phyloP scores from a whole-genome alignment of 2,113 vertebrate species.

The Saguinus imperator region DNA sequence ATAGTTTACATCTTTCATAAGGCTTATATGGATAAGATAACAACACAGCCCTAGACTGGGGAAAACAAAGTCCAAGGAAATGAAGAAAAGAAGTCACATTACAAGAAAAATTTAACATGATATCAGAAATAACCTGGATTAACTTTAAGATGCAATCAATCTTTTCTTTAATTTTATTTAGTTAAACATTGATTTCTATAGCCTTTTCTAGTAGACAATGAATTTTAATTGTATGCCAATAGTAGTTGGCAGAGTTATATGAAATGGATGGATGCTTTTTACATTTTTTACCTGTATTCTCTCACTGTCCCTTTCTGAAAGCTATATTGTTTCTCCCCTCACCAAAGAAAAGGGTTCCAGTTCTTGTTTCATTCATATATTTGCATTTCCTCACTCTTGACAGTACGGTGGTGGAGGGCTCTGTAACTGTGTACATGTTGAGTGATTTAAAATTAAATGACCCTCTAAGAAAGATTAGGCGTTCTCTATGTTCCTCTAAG shows the following conservation, averaged over 20 bases:
- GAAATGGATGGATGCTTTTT: neutral
- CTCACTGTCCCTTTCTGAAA: neutral
- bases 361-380: neutral
- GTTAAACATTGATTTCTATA: conserved; percentile 49
- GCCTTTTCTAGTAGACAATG: conserved; percentile 34
- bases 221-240: conserved; percentile 54
- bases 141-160: neutral
- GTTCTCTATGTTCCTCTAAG: neutral
- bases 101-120: neutral
- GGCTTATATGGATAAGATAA: neutral
- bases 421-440: neutral
- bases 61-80: neutral
- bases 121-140: conserved; percentile 22
- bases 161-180: conserved; percentile 39
- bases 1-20: neutral
- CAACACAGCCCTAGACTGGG: fast-evolving
- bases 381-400: neutral
- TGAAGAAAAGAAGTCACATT: neutral
- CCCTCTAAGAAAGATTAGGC: neutral
- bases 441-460: neutral
- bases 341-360: neutral
- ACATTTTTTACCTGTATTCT: neutral
- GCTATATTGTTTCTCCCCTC: neutral
- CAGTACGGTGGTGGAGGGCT: neutral
- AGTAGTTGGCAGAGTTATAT: conserved; percentile 25